phyloP scores from a whole-genome alignment of 2,113 vertebrate genomes.

The Marcusenius ussheri region DNA sequence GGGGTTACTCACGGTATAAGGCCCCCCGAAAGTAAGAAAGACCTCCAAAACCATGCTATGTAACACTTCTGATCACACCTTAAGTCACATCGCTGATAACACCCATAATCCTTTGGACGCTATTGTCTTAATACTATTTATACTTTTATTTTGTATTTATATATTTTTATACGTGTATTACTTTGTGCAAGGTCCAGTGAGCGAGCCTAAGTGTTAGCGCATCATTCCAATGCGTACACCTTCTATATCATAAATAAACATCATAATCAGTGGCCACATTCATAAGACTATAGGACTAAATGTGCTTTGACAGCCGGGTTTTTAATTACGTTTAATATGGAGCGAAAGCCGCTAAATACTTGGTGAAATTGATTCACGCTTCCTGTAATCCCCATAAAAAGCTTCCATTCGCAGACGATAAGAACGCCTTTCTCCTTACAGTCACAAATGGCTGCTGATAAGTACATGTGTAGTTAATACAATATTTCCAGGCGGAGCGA shows the following conservation, averaged over 20 bases:
- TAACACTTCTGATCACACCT: neutral
- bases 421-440: neutral
- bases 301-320: neutral
- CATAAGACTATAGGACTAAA: neutral
- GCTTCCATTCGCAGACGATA: neutral
- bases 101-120: neutral
- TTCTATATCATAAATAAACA: neutral
- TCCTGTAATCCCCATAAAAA: neutral
- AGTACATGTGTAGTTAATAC: neutral
- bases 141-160: neutral
- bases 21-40: neutral
- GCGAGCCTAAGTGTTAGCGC: neutral
- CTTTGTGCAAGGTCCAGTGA: neutral
- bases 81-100: neutral
- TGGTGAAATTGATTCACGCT: neutral
- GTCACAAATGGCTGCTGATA: neutral
- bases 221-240: neutral
- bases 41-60: neutral
- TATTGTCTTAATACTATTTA: neutral
- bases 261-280: neutral
- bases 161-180: neutral
- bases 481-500: neutral
- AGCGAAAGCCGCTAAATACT: neutral
- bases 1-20: neutral
- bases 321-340: neutral